Evolutionary conservation across 2,113 vertebrate species (phyloP), one percentile per base, ranked within the genome.

Genomic region (Aythya baeri): DNA sequence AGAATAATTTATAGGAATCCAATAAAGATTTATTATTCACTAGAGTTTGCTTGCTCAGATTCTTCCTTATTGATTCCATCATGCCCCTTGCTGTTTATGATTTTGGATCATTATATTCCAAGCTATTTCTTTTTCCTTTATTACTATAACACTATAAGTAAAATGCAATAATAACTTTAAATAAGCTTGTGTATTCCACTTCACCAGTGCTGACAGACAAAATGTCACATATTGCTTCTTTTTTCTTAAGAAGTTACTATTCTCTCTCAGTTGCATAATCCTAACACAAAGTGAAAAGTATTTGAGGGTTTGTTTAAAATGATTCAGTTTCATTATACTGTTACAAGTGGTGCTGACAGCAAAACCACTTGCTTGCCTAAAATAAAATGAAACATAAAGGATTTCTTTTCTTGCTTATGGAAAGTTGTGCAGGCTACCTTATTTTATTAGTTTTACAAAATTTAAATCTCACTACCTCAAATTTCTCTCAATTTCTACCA

Each of bases 271-370:
- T 91, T 96, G 91, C 91, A 85, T 96, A 96, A 96, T 98, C 96
- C 96, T 97, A 96, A 97, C 75, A 97, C 97, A 98, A 97, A 98
- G 96, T 96, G 96, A 97, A 92, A 86, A 78, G 63, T 96, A 96
- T 98, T 97, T 97, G 95, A 95, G 94, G 79, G 95, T 97, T 97
- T 97, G 94, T 73, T 83, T 94, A 90, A 97, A 95, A 98, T 93
- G 74, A 97, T 97, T 98, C 97, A 83, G 90, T 97, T 97, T 96
- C 97, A 98, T 97, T 98, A 96, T 96, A 89, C 82, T 95, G 94
- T 97, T 97, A 97, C 93, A 97, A 96, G 91, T 82, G 70, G 96
- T 93, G 94, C 93, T 98, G 98, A 98, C 98, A 98, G 94, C 91
- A 96, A 97, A 93, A 96, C 91, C 70, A 85, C 63, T 96, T 95